phyloP scores from a whole-genome alignment of 1,140 invertebrate genomes.

The Pseudomyrmex dendroicus region DNA sequence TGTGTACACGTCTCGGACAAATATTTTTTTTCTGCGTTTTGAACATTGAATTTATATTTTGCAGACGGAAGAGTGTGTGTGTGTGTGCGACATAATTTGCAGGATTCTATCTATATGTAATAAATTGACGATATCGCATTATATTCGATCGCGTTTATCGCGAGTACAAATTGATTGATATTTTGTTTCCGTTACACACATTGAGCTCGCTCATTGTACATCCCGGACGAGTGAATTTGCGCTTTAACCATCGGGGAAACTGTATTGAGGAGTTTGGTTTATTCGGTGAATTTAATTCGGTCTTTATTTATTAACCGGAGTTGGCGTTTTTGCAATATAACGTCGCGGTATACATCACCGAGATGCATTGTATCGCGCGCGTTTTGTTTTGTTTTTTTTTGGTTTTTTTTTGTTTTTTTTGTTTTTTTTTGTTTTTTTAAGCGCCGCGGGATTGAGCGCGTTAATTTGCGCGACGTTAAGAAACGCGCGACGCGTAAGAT shows the following conservation, averaged over 20 bases:
- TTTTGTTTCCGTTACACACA: too few relatives aligned
- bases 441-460: neutral
- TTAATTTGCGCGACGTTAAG: conserved; percentile 14
- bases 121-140: too few relatives aligned
- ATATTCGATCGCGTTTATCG: too few relatives aligned
- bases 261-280: too few relatives aligned
- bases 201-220: neutral
- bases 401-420: too few relatives aligned
- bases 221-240: neutral
- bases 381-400: neutral
- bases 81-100: too few relatives aligned
- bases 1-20: neutral
- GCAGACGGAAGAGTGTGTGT: neutral
- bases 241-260: neutral
- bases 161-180: too few relatives aligned
- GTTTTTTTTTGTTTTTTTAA: neutral
- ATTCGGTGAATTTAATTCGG: neutral
- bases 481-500: neutral
- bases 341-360: too few relatives aligned
- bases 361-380: too few relatives aligned
- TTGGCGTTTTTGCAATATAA: too few relatives aligned
- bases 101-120: too few relatives aligned
- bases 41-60: conserved; percentile 19
- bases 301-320: conserved; percentile 1
- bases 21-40: neutral